A percentile compares a stretch with the other conserved stretches of the same genome.
phyloP scores from a whole-genome alignment of 2,888 invertebrate genomes.

The Chrysina gloriosa region DNA sequence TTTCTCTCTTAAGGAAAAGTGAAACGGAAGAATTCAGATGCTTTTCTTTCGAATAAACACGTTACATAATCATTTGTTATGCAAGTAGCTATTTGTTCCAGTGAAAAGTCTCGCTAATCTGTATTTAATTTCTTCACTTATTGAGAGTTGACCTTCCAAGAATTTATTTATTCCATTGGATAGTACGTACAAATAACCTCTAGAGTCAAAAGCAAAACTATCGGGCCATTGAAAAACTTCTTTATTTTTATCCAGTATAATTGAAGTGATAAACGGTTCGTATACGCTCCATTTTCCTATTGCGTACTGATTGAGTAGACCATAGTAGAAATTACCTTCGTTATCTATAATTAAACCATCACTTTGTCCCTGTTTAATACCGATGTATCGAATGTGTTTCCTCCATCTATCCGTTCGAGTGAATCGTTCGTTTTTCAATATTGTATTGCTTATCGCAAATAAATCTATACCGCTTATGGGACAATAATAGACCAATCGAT shows the following conservation, averaged over 20 bases:
- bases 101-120: constrained; percentile 71
- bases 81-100: constrained; percentile 73
- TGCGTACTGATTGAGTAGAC: constrained; percentile 75
- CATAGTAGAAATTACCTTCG: constrained; percentile 73
- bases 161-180: constrained; percentile 67
- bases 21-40: no score
- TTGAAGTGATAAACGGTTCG: constrained; percentile 67
- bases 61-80: constrained; percentile 48
- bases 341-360: constrained; percentile 80
- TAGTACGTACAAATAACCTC: constrained; percentile 69
- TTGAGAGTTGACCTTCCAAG: constrained; percentile 52
- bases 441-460: constrained; percentile 72
- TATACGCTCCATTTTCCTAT: constrained; percentile 76
- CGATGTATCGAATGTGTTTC: constrained; percentile 67
- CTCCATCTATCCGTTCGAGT: constrained; percentile 54
- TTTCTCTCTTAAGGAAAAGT: no score
- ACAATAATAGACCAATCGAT: constrained; percentile 55
- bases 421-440: constrained; percentile 70
- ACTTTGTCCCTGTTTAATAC: constrained; percentile 73
- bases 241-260: constrained; percentile 73
- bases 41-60: not conserved
- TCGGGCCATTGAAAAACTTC: constrained; percentile 77
- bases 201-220: constrained; percentile 73
- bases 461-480: constrained; percentile 60
- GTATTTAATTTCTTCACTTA: constrained; percentile 69